These are phyloP conservation scores for Halcyon smyrnensis DNA, from an alignment of 2,797 vertebrate genomes.

Conservation along the genomic window DNA sequence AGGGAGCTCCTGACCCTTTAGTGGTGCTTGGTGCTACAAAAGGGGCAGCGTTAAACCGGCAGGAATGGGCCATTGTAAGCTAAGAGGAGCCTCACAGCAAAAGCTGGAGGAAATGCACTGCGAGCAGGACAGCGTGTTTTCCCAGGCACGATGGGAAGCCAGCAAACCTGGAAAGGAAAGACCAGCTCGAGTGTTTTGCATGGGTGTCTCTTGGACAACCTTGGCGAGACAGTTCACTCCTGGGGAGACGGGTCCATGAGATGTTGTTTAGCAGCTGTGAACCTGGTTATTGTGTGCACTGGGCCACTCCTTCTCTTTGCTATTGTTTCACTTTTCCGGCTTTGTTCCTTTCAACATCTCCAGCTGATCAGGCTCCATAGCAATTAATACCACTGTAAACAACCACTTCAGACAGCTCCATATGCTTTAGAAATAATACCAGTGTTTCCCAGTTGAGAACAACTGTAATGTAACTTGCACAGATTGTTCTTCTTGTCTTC, in stretches of 20 bases:
- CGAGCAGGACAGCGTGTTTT: not conserved
- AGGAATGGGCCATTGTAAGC: not conserved
- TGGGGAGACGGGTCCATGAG: not conserved
- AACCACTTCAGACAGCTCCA: conserved; percentile 16
- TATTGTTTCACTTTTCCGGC: conserved; percentile 66
- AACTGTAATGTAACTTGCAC: not conserved
- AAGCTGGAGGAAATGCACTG: not conserved
- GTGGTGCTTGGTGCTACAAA: not conserved
- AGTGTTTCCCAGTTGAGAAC: not conserved
- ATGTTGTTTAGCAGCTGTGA: conserved; percentile 31
- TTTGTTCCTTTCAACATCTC: conserved; percentile 51
- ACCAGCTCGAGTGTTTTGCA: not conserved
- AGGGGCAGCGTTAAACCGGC: not conserved
- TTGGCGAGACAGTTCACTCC: not conserved
- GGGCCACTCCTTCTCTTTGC: conserved; percentile 35
- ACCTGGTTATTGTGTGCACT: conserved; percentile 33
- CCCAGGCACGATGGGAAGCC: not conserved
- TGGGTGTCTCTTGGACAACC: not conserved
- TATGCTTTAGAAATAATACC: conserved; percentile 40
- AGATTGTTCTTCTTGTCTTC: not conserved
- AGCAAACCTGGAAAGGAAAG: not conserved
- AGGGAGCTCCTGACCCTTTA: not conserved
- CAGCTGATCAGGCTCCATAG: not conserved
- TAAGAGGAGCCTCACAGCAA: not conserved
- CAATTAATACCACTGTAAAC: conserved; percentile 49